phyloP scores from a whole-genome alignment of 2,888 invertebrate species.

The Eudemis profundana region DNA sequence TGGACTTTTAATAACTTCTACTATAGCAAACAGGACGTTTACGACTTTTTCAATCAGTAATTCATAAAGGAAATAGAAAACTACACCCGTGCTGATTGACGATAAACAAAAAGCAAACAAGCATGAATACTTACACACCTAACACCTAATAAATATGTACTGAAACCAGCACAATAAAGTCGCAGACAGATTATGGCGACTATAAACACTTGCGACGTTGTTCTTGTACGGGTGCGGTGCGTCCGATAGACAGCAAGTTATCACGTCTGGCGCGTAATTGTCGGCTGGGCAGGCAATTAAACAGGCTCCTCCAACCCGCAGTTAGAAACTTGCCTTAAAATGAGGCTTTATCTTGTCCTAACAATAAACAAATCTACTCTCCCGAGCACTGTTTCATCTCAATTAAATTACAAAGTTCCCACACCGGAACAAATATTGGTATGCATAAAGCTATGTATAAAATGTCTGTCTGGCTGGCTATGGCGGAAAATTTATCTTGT shows the following conservation, averaged over 20 bases:
- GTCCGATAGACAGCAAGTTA: conserved; percentile 65
- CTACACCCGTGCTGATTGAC: conserved; percentile 15
- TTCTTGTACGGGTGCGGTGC: neutral
- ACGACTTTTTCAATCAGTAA: neutral
- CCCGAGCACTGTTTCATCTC: conserved; percentile 5
- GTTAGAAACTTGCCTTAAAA: conserved; percentile 27
- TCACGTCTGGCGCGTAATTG: conserved; percentile 75
- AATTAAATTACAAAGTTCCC: conserved; percentile 21
- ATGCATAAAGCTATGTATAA: conserved; percentile 12
- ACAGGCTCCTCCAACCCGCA: conserved; percentile 53
- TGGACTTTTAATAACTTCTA: too few species aligned
- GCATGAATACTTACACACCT: conserved; percentile 1
- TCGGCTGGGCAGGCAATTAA: conserved; percentile 71
- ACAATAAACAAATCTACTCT: conserved; percentile 31
- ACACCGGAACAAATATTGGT: conserved; percentile 30
- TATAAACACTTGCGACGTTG: neutral
- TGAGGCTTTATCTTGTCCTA: conserved; percentile 29
- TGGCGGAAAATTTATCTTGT: conserved; percentile 24
- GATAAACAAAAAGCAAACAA: conserved; percentile 8
- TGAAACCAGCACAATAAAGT: neutral
- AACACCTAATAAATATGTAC: conserved; percentile 15
- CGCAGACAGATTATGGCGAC: neutral
- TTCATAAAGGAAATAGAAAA: conserved; percentile 11
- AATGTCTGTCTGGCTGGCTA: conserved; percentile 7
- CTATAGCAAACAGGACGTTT: neutral